These are phyloP conservation scores for Xanthia togata DNA, from an alignment of 2,888 invertebrate species.

Conservation along the genomic window DNA sequence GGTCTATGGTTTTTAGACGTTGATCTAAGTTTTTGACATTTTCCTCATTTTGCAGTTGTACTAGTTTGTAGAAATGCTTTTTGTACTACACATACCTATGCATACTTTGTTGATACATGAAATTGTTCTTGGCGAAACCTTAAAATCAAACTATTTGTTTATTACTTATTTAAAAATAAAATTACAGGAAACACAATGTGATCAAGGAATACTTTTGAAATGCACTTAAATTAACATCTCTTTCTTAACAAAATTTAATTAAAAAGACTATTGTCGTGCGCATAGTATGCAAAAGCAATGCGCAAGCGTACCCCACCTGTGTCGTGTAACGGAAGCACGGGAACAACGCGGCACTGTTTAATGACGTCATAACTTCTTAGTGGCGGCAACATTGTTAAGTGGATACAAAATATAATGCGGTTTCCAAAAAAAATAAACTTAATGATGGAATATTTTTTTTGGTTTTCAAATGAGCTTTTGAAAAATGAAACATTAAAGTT, in stretches of 20 bases:
- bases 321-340: conserved; percentile 61
- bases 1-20: not conserved
- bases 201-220: not conserved
- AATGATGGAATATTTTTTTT: not conserved
- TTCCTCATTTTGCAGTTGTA: not conserved
- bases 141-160: not conserved
- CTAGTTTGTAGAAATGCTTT: not conserved
- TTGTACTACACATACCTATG: not conserved
- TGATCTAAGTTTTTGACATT: not conserved
- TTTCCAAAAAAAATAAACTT: not conserved
- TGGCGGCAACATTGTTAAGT: conserved; percentile 35
- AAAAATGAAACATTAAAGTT: not conserved
- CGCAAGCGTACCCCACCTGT: conserved; percentile 63
- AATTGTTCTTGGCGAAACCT: too few relatives aligned
- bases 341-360: conserved; percentile 52
- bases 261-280: conserved; percentile 7
- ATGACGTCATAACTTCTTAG: conserved; percentile 49
- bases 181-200: not conserved
- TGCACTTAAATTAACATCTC: not conserved
- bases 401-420: not conserved
- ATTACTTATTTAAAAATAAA: not conserved
- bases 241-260: conserved; percentile 8
- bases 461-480: not conserved
- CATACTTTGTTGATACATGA: not conserved
- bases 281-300: conserved; percentile 34